Evolutionary conservation across 2,113 vertebrate species (phyloP).

Genomic region (Myocastor coypus): DNA sequence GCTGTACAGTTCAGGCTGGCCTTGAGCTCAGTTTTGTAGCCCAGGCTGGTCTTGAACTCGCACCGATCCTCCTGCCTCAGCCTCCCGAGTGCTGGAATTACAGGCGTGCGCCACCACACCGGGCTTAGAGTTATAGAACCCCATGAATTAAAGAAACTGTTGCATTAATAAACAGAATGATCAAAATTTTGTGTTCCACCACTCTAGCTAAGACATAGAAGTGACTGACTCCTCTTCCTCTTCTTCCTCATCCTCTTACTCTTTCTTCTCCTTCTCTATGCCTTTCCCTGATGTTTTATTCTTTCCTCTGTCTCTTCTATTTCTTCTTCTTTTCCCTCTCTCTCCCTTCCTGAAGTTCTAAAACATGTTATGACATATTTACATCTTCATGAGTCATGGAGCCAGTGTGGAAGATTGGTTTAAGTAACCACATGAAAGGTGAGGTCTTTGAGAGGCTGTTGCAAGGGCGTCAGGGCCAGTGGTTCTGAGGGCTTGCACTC

Average conservation of each 20-base stretch:
- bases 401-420: neutral
- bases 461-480: neutral
- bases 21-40: too few relatives aligned
- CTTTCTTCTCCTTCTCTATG: neutral
- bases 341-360: neutral
- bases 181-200: neutral
- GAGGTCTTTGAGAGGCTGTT: neutral
- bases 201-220: neutral
- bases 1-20: too few relatives aligned
- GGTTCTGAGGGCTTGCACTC: neutral
- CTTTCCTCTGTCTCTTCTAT: neutral
- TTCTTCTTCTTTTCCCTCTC: neutral
- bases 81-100: too few relatives aligned
- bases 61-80: too few relatives aligned
- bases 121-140: too few relatives aligned
- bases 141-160: too few relatives aligned
- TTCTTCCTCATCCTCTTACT: too few relatives aligned
- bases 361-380: neutral
- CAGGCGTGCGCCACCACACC: too few relatives aligned
- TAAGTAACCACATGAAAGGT: neutral
- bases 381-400: neutral
- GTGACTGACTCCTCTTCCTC: neutral
- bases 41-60: too few relatives aligned
- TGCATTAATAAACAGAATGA: too few relatives aligned
- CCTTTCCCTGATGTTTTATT: neutral